Percentiles rank a stretch among this genome's conserved stretches.
phyloP scores from a whole-genome alignment of 1,140 invertebrate genomes.

The Euglossa dilemma region DNA sequence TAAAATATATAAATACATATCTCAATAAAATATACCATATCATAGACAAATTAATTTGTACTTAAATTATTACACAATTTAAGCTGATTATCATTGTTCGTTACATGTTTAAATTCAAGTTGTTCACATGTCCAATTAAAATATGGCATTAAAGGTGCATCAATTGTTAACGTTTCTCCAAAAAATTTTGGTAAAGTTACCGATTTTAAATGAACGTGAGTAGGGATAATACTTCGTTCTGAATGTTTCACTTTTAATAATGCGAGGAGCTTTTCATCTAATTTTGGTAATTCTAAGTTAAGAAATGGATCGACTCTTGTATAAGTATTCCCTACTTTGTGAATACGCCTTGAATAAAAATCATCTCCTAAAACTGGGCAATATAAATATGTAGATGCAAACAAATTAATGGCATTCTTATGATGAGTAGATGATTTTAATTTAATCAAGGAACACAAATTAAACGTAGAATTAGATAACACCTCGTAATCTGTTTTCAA shows the following conservation, averaged over 20 bases:
- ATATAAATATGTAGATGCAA: conserved; percentile 74
- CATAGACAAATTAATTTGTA: neutral
- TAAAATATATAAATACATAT: conserved; percentile 10
- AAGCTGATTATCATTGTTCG: neutral
- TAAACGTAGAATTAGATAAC: conserved; percentile 68
- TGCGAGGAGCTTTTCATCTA: conserved; percentile 63
- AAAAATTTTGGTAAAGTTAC: conserved; percentile 65
- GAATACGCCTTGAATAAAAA: conserved; percentile 75
- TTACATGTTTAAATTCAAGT: conserved; percentile 61
- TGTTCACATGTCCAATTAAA: conserved; percentile 79
- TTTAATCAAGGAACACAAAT: conserved; percentile 76
- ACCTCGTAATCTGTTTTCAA: conserved; percentile 70
- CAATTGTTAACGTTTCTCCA: conserved; percentile 65
- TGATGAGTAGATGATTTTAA: conserved; percentile 68
- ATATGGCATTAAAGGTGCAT: conserved; percentile 73
- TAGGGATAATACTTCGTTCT: conserved; percentile 75
- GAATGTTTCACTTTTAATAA: conserved; percentile 50
- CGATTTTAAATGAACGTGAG: conserved; percentile 76
- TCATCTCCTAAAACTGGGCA: conserved; percentile 81
- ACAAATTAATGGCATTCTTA: conserved; percentile 77
- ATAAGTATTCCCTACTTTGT: conserved; percentile 74
- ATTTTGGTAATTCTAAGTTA: conserved; percentile 59
- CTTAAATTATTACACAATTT: neutral
- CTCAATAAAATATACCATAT: neutral
- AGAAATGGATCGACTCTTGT: conserved; percentile 74